A percentile compares a stretch with the other conserved stretches of the same genome.
Conservation (phyloP, 2,113 vertebrate species). For the Nycticebus coucang region DNA sequence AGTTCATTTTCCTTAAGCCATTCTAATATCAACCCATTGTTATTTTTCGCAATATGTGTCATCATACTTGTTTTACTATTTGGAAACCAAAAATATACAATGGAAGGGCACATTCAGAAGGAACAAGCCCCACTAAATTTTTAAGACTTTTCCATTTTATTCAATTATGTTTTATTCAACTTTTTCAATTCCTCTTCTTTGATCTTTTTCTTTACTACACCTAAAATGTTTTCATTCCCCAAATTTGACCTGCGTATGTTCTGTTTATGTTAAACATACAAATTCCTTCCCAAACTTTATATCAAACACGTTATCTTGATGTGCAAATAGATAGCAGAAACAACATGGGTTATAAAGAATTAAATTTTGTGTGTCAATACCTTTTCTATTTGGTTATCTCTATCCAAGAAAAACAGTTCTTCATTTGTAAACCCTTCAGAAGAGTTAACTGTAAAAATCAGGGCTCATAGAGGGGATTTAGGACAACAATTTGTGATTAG, state of each 20-base stretch:
- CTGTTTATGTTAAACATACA: conserved; percentile 8
- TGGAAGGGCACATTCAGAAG: not conserved
- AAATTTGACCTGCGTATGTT: not conserved
- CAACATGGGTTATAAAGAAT: not conserved
- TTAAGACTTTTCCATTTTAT: not conserved
- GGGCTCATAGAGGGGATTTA: conserved; percentile 26
- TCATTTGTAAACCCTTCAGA: conserved; percentile 56
- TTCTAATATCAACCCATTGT: conserved; percentile 20
- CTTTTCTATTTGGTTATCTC: conserved; percentile 26
- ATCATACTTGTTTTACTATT: not conserved
- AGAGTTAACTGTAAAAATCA: conserved; percentile 14
- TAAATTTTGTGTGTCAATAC: not conserved
- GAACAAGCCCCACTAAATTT: not conserved
- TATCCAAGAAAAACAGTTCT: conserved; percentile 39
- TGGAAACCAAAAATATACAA: not conserved
- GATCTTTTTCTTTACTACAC: not conserved
- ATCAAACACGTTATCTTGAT: not conserved
- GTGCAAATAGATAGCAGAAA: not conserved
- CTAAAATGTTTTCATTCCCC: not conserved
- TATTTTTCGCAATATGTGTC: not conserved
- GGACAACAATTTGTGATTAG: conserved; percentile 45
- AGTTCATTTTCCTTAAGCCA: conserved; percentile 6
- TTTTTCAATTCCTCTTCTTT: not conserved
- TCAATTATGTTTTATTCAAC: not conserved
- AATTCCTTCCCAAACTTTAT: not conserved